Evolutionary conservation across 2,113 vertebrate species (phyloP).

Genomic region (Cranoglanis bouderius): DNA sequence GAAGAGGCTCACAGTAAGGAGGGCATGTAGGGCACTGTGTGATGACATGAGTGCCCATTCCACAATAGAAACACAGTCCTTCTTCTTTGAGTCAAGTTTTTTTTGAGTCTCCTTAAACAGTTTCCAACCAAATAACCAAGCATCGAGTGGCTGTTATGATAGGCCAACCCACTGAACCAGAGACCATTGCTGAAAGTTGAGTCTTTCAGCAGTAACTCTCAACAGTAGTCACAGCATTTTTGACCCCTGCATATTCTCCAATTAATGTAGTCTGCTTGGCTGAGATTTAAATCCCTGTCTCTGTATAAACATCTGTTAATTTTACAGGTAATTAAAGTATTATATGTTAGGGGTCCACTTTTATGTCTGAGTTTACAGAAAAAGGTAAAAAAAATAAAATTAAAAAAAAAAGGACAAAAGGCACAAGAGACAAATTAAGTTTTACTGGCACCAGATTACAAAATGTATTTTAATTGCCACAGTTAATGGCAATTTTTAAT

Average conservation of each 20-base stretch:
- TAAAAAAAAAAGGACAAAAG: background rate
- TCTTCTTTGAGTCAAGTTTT: background rate
- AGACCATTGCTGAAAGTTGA: background rate
- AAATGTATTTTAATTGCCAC: background rate
- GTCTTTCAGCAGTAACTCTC: background rate
- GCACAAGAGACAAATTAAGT: background rate
- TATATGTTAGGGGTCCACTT: background rate
- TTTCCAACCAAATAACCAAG: background rate
- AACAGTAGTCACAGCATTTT: background rate
- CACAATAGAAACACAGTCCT: background rate
- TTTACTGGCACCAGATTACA: background rate
- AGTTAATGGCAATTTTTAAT: background rate
- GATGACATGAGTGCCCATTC: background rate
- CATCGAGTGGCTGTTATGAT: background rate
- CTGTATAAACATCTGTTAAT: background rate
- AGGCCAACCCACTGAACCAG: background rate
- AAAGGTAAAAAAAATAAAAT: background rate
- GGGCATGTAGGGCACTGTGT: background rate
- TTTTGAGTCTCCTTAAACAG: background rate
- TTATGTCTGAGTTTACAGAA: background rate
- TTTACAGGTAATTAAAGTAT: background rate
- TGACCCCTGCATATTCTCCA: background rate
- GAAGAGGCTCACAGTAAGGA: background rate
- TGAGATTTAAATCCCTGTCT: background rate
- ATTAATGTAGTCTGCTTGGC: background rate